Conservation (phyloP, 2,888 invertebrate genomes). For the Antitype chi region DNA sequence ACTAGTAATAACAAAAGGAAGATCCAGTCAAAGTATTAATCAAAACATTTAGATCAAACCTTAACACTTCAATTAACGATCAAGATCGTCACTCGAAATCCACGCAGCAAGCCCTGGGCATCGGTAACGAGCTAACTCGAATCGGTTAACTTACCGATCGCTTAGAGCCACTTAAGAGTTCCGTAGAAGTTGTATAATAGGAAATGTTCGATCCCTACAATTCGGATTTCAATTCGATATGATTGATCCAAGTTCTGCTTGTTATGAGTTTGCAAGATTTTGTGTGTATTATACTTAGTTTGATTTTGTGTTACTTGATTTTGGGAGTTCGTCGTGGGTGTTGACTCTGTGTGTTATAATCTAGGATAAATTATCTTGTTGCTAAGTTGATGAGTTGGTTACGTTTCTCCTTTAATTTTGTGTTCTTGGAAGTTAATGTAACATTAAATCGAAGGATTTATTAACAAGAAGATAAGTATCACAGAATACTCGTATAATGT, state of each 20-base stretch:
- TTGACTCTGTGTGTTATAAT: slow-evolving; percentile 35
- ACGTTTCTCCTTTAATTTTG: not conserved
- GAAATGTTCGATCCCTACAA: slow-evolving; percentile 69
- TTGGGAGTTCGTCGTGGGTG: slow-evolving; percentile 23
- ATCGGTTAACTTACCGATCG: slow-evolving; percentile 77
- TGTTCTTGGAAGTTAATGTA: not conserved
- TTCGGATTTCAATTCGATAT: slow-evolving; percentile 65
- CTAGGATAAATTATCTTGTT: slow-evolving; percentile 35
- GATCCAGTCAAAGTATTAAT: slow-evolving; percentile 4
- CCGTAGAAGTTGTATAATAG: slow-evolving; percentile 71
- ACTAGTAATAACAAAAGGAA: too few species aligned
- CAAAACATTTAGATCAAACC: slow-evolving; percentile 9
- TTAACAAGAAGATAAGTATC: not conserved
- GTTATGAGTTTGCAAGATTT: slow-evolving; percentile 66
- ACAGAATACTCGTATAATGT: too few species aligned
- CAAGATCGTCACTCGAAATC: slow-evolving; percentile 60
- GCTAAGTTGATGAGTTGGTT: slow-evolving; percentile 24
- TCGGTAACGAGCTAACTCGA: slow-evolving; percentile 75
- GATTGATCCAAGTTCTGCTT: slow-evolving; percentile 65
- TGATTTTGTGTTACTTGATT: slow-evolving; percentile 38
- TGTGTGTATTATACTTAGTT: slow-evolving; percentile 44
- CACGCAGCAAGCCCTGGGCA: slow-evolving; percentile 65
- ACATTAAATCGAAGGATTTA: not conserved
- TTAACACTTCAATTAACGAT: slow-evolving; percentile 47
- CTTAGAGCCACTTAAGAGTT: slow-evolving; percentile 72